A percentile compares a stretch with the other conserved stretches of the same genome.
Evolutionary conservation across 2,888 invertebrate species (phyloP).

Genomic region (Azorinus chamasolen): DNA sequence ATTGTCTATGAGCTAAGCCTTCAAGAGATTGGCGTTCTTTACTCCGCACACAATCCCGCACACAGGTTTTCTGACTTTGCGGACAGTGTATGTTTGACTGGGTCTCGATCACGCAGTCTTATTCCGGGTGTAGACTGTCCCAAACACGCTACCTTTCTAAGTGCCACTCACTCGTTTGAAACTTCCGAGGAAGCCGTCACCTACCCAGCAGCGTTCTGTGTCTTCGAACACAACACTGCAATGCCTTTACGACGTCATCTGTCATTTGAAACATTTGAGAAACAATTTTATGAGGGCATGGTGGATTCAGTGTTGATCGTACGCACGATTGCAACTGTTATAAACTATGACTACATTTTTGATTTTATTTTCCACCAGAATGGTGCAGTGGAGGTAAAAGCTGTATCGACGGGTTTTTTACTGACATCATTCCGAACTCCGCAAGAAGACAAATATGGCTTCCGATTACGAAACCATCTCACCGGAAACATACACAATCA

Average conservation of each 20-base stretch:
- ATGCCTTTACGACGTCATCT: conserved; percentile 77
- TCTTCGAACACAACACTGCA: conserved; percentile 79
- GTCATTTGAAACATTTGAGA: conserved; percentile 28
- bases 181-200: conserved; percentile 18
- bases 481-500: conserved; percentile 79
- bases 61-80: conserved; percentile 67
- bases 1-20: conserved; percentile 81
- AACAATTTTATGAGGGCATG: conserved; percentile 76
- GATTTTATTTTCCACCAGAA: conserved; percentile 82
- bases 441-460: conserved; percentile 67
- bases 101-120: conserved; percentile 65
- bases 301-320: conserved; percentile 71
- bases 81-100: conserved; percentile 72
- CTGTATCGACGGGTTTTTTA: conserved; percentile 79
- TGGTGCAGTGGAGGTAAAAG: conserved; percentile 74
- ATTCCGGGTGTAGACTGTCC: conserved; percentile 81
- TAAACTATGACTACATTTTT: conserved; percentile 81
- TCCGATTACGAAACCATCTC: conserved; percentile 68
- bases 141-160: conserved; percentile 70
- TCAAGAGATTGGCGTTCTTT: conserved; percentile 77
- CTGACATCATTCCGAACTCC: conserved; percentile 58
- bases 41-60: conserved; percentile 71
- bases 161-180: conserved; percentile 26
- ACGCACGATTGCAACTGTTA: conserved; percentile 74
- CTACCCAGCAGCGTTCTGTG: conserved; percentile 63